These are phyloP conservation scores for Colaptes auratus DNA, from an alignment of 2,113 vertebrate species.

Conservation along the genomic window DNA sequence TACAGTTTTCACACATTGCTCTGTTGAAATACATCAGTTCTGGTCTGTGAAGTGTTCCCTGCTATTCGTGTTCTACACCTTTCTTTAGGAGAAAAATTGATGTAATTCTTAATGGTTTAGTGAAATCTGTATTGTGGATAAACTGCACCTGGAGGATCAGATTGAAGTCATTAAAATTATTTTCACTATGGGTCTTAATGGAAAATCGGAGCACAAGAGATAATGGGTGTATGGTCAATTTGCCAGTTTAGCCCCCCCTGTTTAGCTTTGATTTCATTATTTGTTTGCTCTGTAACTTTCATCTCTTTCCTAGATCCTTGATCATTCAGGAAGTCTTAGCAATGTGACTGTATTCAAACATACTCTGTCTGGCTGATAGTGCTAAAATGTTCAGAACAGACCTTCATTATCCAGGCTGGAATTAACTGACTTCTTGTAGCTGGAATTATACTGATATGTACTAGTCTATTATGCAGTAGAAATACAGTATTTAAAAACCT, in stretches of 20 bases:
- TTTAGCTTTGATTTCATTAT: neutral
- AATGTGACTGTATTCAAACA: neutral
- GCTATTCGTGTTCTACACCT: slow-evolving; percentile 2
- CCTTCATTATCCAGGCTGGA: slow-evolving; percentile 10
- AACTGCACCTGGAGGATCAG: neutral
- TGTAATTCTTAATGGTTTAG: neutral
- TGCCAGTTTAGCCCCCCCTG: neutral
- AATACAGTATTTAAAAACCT: slow-evolving; percentile 25
- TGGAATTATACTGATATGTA: slow-evolving; percentile 33
- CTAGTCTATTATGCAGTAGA: neutral
- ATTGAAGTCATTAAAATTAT: slow-evolving; percentile 10
- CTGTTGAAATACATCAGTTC: slow-evolving; percentile 10
- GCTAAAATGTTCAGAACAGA: neutral
- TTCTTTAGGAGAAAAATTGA: slow-evolving; percentile 17
- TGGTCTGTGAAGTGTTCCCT: neutral
- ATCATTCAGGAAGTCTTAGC: neutral
- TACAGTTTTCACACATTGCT: slow-evolving; percentile 9
- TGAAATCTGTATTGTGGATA: neutral
- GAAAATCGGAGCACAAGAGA: neutral
- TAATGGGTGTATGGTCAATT: neutral
- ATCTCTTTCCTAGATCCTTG: neutral
- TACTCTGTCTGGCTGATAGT: neutral
- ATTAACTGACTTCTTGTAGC: slow-evolving; percentile 28
- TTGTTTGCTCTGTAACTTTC: slow-evolving; percentile 24
- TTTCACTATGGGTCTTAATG: neutral